Conservation (phyloP, 2,888 invertebrate genomes). For the Graphium colonna region DNA sequence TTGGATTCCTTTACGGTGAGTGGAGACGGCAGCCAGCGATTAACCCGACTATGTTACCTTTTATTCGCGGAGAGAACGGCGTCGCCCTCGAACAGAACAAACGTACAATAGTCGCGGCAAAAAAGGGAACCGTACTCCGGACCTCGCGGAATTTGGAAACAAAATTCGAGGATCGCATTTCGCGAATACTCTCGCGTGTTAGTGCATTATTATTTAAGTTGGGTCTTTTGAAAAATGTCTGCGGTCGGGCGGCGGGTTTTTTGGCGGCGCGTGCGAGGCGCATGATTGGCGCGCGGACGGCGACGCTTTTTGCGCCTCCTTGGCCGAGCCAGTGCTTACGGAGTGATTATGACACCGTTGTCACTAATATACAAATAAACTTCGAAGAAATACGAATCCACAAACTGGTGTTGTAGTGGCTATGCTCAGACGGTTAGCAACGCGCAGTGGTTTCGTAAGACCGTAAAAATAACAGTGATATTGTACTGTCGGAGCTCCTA, state of each 20-base stretch:
- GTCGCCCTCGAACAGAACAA: constrained; percentile 50
- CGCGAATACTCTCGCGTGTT: constrained; percentile 78
- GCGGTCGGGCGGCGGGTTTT: constrained; percentile 64
- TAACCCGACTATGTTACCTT: too few relatives aligned
- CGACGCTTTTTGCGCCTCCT: constrained; percentile 46
- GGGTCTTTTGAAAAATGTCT: constrained; percentile 68
- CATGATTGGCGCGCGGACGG: constrained; percentile 68
- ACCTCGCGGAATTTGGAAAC: constrained; percentile 68
- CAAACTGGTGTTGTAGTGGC: too few relatives aligned
- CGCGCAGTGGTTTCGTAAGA: neutral
- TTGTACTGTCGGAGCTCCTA: neutral
- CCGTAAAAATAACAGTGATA: neutral
- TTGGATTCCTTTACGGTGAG: constrained; percentile 58
- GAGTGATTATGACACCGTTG: neutral
- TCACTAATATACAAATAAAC: neutral
- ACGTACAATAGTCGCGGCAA: constrained; percentile 70
- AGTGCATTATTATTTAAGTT: constrained; percentile 78
- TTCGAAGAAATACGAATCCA: too few relatives aligned
- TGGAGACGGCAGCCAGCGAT: constrained; percentile 30
- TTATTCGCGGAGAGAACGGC: constrained; percentile 26
- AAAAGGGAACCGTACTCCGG: constrained; percentile 53
- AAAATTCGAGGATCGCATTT: constrained; percentile 77
- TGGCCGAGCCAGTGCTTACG: constrained; percentile 15
- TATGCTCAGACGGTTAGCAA: too few relatives aligned
- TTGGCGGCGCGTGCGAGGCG: constrained; percentile 74